Base-by-base conservation (phyloP, 2,888 invertebrate species). In the Amphipoea lucens region DNA sequence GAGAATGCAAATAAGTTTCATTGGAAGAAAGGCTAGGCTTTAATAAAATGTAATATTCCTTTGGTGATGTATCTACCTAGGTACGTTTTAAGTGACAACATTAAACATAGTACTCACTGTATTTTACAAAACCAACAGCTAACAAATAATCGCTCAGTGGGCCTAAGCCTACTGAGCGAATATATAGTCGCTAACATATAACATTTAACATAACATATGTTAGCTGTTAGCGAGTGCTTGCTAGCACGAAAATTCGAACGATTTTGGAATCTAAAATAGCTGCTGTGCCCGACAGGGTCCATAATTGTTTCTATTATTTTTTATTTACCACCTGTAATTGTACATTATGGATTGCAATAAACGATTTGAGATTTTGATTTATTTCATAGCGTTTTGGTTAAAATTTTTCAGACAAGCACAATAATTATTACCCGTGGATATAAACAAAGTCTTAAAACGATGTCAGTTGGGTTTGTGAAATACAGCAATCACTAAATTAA, bases 1-100 rank as follows among this genome's bases (percentile, higher is more conserved):
- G 54, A 69, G 6, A 70, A 76, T n/a, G 14, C n/a, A 63, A 74
- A 72, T 60, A 67, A 77, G 6, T 11, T 77, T 82, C 2, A 42
- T 40, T 20, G 4, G 4, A 29, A 57, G 23, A 65, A 69, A 70
- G 60, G 12, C 4, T 29, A 7, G 7, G 11, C 2, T 69, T 63
- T n/a, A 51, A 42, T 68, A 23, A 65, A 81, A 76, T 68, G 7
- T 40, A 20, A 36, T 45, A 17, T 51, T 63, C 11, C 40, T 65
- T 65, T 42, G 4, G 9, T 57, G 12, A n/a, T 12, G 36, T 54
- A 20, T 14, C 7, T 36, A 36, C 0, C 7, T 4, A 54, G 2
- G 12, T 36, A 9, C 6, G 5, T n/a, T 36, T 79, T 54, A n/a
- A 57, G n/a, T 40, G 20, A 51, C n/a, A 45, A 66, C 23, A 23